Evolutionary conservation across 2,113 vertebrate genomes (phyloP), one percentile per base, ranked within the genome.

Genomic region (Etheostoma spectabile): DNA sequence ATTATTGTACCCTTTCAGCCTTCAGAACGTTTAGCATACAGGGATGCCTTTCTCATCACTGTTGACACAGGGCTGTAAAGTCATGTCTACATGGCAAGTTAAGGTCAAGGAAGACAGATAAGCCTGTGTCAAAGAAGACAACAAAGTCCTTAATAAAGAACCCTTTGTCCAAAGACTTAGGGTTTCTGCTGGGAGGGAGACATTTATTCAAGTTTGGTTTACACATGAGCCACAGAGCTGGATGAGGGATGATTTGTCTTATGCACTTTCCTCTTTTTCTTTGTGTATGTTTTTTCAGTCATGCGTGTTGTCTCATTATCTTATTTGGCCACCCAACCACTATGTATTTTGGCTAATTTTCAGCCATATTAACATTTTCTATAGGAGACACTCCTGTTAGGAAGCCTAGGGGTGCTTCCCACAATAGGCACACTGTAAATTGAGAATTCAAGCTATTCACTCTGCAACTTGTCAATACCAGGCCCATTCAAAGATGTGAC

Each of bases 51-150:
- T 93, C 86, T 86, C 64, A 48, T 49, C 72, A 63, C 27, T 90
- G 90, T 93, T 93, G 84, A 92, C 93, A 86, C 86, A 90, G 79
- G 55, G 89, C 46, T 67, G 66, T 88, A 80, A 94, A 93, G 92
- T 91, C 92, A 73, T 92, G 92, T 93, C 93, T 85, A 93, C 92
- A 93, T 76, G 88, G 87, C 87, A 87, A 85, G 83, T 85, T 92
- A 86, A 93, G 88, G 91, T 90, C 86, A 91, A 74, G 66, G 74
- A 83, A 92, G 86, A 91, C 78, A 89, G 90, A 88, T 90, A 92
- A 91, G 83, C 74, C 77, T 61, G 72, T 91, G 90, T 94, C 87
- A 88, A 86, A 88, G 83, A 85, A 79, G 72, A 84, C 74, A 64
- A 88, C 88, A 84, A 83, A 90, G 80, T 67, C 75, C 67, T 18